Evolutionary conservation across 2,113 vertebrate genomes (phyloP).

Genomic region (Rhinogobius similis): DNA sequence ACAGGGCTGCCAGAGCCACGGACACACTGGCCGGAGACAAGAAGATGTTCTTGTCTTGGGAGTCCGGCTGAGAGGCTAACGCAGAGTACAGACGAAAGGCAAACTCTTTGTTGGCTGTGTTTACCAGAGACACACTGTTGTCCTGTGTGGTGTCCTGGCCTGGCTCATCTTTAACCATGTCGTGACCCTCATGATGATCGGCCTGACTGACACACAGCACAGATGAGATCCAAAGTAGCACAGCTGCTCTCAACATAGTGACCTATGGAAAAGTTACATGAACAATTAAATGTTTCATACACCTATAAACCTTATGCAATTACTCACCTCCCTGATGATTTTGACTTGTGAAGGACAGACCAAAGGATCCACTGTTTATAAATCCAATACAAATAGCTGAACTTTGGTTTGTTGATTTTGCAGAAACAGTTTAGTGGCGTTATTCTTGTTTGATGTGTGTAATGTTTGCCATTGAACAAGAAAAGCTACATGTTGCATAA

Average conservation of each 20-base stretch:
- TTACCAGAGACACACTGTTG: slow-evolving; percentile 44
- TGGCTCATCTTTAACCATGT: too few species aligned
- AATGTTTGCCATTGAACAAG: neutral
- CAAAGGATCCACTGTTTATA: neutral
- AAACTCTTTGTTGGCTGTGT: slow-evolving; percentile 70
- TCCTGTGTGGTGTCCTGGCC: slow-evolving; percentile 22
- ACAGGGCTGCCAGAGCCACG: slow-evolving; percentile 74
- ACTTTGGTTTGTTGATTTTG: neutral
- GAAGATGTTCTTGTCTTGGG: slow-evolving; percentile 77
- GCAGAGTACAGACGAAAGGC: slow-evolving; percentile 74
- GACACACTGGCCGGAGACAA: slow-evolving; percentile 81
- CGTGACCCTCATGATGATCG: slow-evolving; percentile 22
- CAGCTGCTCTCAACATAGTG: slow-evolving; percentile 43
- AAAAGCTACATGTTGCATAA: neutral
- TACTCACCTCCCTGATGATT: neutral
- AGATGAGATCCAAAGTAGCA: slow-evolving; percentile 53
- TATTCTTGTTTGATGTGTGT: neutral
- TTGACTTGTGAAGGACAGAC: neutral
- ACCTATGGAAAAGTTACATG: slow-evolving; percentile 53
- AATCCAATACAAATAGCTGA: neutral
- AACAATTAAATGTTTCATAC: slow-evolving; percentile 24
- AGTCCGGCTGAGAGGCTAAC: slow-evolving; percentile 50
- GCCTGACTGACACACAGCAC: slow-evolving; percentile 46
- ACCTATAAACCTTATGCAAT: slow-evolving; percentile 39
- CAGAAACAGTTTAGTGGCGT: neutral